These are phyloP conservation scores for Cepaea nemoralis DNA, from an alignment of 1,140 invertebrate genomes.

Conservation along the genomic window DNA sequence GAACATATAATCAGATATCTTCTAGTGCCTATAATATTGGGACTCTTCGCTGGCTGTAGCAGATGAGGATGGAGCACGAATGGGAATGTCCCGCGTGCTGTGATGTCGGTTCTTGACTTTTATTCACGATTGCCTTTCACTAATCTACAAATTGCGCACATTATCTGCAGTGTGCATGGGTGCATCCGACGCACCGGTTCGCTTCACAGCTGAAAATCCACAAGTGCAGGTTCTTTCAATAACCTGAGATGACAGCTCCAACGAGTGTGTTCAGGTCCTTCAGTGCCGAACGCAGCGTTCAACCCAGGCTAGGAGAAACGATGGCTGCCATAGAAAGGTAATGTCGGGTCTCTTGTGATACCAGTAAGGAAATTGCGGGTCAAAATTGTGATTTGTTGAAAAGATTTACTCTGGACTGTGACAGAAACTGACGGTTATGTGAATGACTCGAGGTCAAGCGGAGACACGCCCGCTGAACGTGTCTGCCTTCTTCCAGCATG, in stretches of 20 bases:
- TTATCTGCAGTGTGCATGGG: not conserved
- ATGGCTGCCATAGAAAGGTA: not conserved
- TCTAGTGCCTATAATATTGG: too few species aligned
- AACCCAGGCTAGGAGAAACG: not conserved
- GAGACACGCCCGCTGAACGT: not conserved
- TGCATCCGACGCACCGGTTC: not conserved
- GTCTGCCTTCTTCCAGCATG: not conserved
- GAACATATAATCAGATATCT: too few species aligned
- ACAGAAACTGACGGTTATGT: conserved; percentile 12
- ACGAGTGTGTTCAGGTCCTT: conserved; percentile 12
- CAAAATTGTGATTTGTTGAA: not conserved
- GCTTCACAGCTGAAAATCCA: not conserved
- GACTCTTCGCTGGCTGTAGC: too few species aligned
- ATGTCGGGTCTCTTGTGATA: not conserved
- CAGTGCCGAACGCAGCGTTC: not conserved
- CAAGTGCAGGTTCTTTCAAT: conserved; percentile 6
- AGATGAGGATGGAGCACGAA: too few species aligned
- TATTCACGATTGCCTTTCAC: too few species aligned
- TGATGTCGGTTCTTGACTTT: too few species aligned
- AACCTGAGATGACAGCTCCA: not conserved
- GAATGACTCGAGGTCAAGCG: not conserved
- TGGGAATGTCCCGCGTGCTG: too few species aligned
- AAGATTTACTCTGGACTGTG: not conserved
- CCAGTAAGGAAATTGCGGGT: not conserved
- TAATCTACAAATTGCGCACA: too few species aligned